Percentiles rank a stretch among this genome's conserved stretches.
These are phyloP conservation scores for Harmothoe impar DNA, from an alignment of 2,888 invertebrate species.

Conservation along the genomic window DNA sequence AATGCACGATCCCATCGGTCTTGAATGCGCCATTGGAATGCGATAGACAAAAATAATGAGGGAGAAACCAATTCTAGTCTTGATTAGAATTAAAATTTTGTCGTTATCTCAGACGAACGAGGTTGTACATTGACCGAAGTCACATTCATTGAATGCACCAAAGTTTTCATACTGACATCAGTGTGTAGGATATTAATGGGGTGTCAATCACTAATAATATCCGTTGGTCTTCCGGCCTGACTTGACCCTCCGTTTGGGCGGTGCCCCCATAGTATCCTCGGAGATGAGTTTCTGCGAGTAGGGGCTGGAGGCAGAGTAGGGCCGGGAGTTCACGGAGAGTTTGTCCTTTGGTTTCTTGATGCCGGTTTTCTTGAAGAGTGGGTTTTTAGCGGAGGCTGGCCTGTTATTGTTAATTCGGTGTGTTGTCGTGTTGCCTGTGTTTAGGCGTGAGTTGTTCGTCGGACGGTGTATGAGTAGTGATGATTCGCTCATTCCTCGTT, in stretches of 20 bases:
- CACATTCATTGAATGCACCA: not conserved
- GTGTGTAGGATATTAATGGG: not conserved
- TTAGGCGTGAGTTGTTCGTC: slow-evolving; percentile 15
- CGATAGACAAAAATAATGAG: too few species aligned
- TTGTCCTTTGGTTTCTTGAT: slow-evolving; percentile 63
- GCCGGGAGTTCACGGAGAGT: slow-evolving; percentile 78
- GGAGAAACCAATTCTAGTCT: not conserved
- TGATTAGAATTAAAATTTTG: not conserved
- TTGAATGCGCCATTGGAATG: too few species aligned
- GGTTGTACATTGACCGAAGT: not conserved
- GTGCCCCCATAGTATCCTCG: slow-evolving; percentile 21
- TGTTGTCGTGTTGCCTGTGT: slow-evolving; percentile 51
- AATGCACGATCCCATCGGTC: too few species aligned
- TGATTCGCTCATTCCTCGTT: slow-evolving; percentile 57
- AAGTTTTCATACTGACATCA: not conserved
- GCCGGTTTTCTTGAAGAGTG: slow-evolving; percentile 64
- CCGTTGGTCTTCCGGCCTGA: slow-evolving; percentile 64
- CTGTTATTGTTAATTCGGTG: slow-evolving; percentile 65
- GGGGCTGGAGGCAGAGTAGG: slow-evolving; percentile 77
- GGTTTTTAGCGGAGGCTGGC: slow-evolving; percentile 65
- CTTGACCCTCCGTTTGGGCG: slow-evolving; percentile 62
- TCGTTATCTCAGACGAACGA: not conserved
- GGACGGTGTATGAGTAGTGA: slow-evolving; percentile 66
- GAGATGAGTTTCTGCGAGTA: slow-evolving; percentile 68
- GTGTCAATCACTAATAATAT: slow-evolving; percentile 21